Evolutionary conservation across 2,113 vertebrate species (phyloP), one percentile per base, ranked within the genome.

Genomic region (Garra rufa): DNA sequence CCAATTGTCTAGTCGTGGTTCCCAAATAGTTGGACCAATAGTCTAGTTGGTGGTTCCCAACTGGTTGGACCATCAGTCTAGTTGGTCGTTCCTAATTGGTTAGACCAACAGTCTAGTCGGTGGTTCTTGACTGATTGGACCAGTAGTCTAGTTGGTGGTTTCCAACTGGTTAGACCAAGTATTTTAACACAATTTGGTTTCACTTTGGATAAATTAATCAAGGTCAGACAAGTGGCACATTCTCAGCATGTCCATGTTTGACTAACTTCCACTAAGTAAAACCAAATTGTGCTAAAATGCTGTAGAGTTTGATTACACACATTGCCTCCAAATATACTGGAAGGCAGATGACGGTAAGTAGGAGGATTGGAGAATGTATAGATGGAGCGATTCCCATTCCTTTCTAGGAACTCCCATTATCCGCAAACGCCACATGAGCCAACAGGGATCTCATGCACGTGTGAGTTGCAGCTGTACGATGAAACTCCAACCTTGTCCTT

Each of bases 391-490:
- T 24, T 24, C 67, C 10, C 67, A 70, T 70, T 70, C 69, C 5
- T 3, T 71, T 71, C 69, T 71, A 71, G 41, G 38, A 43, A 43
- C 19, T 43, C 24, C 59, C 9, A 28, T 38, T 38, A 14, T 69
- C 30, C 30, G 38, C 15, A 48, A 19, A 74, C 17, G 44, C 67
- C 19, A 48, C 38, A 9, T 26, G 41, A n/a, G 48, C 19, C 30
- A n/a, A 24, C 52, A 13, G 4, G 43, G 57, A 46, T 19, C 21
- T 17, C 14, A 8, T 21, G 44, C 79, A 81, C 84, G 74, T 81
- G 84, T 81, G 84, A 74, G 67, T 24, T 34, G 13, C 77, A 80
- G 30, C 57, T 67, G 26, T 34, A 65, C 14, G 1, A 28, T 67
- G 38, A 76, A 84, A 21, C 7, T 57, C 6, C 8, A 9, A 28